These are phyloP conservation scores for Perodicticus potto DNA, from an alignment of 2,797 vertebrate genomes.

Conservation along the genomic window DNA sequence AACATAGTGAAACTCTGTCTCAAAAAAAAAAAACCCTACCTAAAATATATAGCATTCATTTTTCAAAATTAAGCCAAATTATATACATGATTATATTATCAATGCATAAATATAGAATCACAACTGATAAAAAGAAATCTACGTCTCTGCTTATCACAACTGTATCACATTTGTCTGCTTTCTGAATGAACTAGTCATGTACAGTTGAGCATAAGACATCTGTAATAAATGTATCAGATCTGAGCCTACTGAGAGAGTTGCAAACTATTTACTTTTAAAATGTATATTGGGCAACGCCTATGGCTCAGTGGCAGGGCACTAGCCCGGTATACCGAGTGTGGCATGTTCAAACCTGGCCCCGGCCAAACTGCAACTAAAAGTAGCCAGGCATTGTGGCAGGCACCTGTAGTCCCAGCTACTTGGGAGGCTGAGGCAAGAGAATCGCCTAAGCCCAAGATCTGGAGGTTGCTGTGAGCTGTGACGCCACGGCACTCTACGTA, in stretches of 20 bases:
- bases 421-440: no score
- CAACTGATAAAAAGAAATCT: conserved; percentile 9
- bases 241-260: background rate
- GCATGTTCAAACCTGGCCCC: no score
- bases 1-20: no score
- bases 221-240: background rate
- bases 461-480: no score
- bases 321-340: no score
- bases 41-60: conserved; percentile 1
- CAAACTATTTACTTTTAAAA: conserved; percentile 10
- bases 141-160: background rate
- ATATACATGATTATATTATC: conserved; percentile 43
- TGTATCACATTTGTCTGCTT: background rate
- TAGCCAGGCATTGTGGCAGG: no score
- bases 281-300: background rate
- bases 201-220: background rate
- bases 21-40: background rate
- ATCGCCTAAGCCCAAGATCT: no score
- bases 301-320: no score
- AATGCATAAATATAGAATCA: background rate
- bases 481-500: no score
- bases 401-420: no score
- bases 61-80: conserved; percentile 61
- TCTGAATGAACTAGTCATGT: background rate
- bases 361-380: no score